Evolutionary conservation across 2,888 invertebrate genomes (phyloP), one percentile per base, ranked within the genome.

Genomic region (Charanyca ferruginea): DNA sequence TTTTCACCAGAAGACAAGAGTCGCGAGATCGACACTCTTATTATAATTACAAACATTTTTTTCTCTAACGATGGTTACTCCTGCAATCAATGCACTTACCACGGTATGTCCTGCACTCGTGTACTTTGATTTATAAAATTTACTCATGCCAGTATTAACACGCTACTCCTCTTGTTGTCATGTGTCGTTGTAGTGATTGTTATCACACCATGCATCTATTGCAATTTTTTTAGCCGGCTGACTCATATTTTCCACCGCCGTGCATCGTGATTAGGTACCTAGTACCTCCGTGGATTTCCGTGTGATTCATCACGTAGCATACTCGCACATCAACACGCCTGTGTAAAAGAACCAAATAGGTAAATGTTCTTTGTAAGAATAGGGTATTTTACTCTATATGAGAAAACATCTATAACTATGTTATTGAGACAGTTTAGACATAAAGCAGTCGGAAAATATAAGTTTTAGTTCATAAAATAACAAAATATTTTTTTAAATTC

Each of bases 271-370:
- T 41, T n/a, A n/a, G n/a, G 18, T 28, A 13, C 16, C 13, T 38
- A n/a, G 16, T 32, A 32, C 38, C 38, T 38, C 48, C 49, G 28
- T 49, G 66, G 28, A 53, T 70, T 47, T 41, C 32, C 16, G 9
- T 28, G 38, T 45, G 66, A 66, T 51, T 42, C 44, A 54, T 51
- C 45, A 73, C 54, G 49, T 49, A 35, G 16, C 47, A 41, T 7
- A 8, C 13, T 25, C 28, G 23, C 38, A 28, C 25, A 18, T 23
- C 3, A 35, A 45, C 28, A 42, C n/a, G 13, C 22, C 41, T 55
- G 8, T 54, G 62, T 51, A 8, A 47, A 49, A 42, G 25, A 25
- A 20, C 48, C 44, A 38, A 35, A n/a, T n/a, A n/a, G n/a, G 66
- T 35, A 16, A 18, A 53, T 44, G 7, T 38, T 41, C 9, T 25